Evolutionary conservation across 2,113 vertebrate species (phyloP).

Genomic region (Apteryx mantelli): DNA sequence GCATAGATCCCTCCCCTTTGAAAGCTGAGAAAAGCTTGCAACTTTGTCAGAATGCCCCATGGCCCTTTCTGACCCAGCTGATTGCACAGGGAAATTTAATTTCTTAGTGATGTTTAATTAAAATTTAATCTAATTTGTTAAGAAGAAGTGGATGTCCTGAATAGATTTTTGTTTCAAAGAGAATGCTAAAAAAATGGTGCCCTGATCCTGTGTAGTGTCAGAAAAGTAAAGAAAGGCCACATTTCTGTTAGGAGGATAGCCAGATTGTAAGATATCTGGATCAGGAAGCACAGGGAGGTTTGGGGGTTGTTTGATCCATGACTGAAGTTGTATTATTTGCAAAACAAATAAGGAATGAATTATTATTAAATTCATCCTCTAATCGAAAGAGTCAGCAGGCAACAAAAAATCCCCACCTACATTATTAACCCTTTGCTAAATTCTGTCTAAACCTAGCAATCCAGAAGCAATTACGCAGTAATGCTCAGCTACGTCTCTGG

Average conservation of each 20-base stretch:
- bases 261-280: not conserved
- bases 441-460: not conserved
- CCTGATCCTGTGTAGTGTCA: not conserved
- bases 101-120: conserved; percentile 25
- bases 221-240: not conserved
- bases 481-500: not conserved
- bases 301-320: not conserved
- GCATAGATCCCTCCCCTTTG: not conserved
- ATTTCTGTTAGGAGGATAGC: not conserved
- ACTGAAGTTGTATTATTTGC: not conserved
- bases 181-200: not conserved
- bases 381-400: not conserved
- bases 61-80: conserved; percentile 4
- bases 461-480: not conserved
- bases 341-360: not conserved
- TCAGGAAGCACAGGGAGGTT: not conserved
- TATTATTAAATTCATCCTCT: not conserved
- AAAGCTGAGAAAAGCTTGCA: not conserved
- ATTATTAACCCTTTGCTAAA: not conserved
- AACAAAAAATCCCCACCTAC: not conserved
- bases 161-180: conserved; percentile 23
- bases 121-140: conserved; percentile 29
- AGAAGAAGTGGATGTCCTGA: not conserved
- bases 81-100: not conserved
- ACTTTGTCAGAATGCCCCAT: not conserved